Base-by-base conservation (phyloP, 2,113 vertebrate species). In the Oreochromis tanganicae region DNA sequence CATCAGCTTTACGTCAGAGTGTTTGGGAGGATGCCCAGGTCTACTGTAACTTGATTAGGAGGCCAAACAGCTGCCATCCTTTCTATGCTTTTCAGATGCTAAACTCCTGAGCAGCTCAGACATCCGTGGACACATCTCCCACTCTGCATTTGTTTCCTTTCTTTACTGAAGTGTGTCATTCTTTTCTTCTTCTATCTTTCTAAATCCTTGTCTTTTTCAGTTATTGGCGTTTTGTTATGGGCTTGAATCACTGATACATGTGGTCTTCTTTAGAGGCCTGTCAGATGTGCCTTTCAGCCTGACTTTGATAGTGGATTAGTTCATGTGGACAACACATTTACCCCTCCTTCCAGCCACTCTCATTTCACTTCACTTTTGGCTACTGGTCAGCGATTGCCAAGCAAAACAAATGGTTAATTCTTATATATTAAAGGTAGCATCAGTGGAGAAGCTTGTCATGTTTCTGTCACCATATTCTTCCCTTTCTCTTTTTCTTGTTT, bases 1-100 rank as follows among this genome's bases (percentile, higher is more conserved):
- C 94, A 92, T 95, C 93, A 94, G 91, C 88, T 94, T 95, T 94
- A 89, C 94, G 68, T 94, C 94, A 94, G 91, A 66, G 73, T 83
- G 59, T 90, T 84, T 90, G 87, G 92, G 92, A 89, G 83, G 79
- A 83, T 80, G 81, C 81, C 85, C 84, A 80, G 83, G 81, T 68
- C 56, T 17, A 55, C 83, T 86, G 92, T 87, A 86, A 63, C 66
- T 90, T 82, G 84, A 91, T 85, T 78, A 73, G 89, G 83, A 55
- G 88, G 87, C 82, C 87, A 92, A 92, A 90, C 85, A 88, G 86
- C 83, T 88, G 83, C 90, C 16, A 66, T 90, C 52, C 75, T 59
- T 59, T 84, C 54, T 17, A 48, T 38, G 71, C 88, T 66, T 87
- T 88, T 94, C 61, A 91, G 56, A 85, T 41, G 61, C 80, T 68